phyloP scores from a whole-genome alignment of 2,113 vertebrate genomes.

The Lasiurus borealis region DNA sequence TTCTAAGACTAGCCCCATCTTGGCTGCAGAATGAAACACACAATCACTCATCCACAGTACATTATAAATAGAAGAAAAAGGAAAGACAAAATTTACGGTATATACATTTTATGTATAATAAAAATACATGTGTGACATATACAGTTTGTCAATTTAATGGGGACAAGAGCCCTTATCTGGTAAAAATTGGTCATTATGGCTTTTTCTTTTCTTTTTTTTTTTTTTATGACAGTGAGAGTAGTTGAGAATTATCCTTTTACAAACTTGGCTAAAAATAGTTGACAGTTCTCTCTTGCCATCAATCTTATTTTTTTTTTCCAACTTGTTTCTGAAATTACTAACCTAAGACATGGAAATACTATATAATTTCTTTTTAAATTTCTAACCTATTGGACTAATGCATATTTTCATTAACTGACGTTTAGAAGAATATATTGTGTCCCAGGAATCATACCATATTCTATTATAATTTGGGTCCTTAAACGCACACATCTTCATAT shows the following conservation, averaged over 20 bases:
- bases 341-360: not conserved
- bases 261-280: not conserved
- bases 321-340: conserved; percentile 16
- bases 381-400: not conserved
- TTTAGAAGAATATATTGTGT: not conserved
- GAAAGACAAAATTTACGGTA: not conserved
- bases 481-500: not conserved
- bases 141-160: not conserved
- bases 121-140: not conserved
- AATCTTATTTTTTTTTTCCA: not conserved
- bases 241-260: not conserved
- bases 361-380: not conserved
- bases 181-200: not conserved
- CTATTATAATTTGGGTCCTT: not conserved
- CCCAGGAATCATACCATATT: not conserved
- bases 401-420: not conserved
- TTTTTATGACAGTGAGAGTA: not conserved
- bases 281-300: not conserved
- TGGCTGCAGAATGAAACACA: not conserved
- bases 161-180: not conserved
- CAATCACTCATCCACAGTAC: not conserved
- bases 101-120: not conserved
- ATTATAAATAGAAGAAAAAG: not conserved
- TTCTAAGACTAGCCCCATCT: not conserved
- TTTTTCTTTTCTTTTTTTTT: not conserved